phyloP scores from a whole-genome alignment of 2,888 invertebrate genomes.

The Xanthorhoe designata region DNA sequence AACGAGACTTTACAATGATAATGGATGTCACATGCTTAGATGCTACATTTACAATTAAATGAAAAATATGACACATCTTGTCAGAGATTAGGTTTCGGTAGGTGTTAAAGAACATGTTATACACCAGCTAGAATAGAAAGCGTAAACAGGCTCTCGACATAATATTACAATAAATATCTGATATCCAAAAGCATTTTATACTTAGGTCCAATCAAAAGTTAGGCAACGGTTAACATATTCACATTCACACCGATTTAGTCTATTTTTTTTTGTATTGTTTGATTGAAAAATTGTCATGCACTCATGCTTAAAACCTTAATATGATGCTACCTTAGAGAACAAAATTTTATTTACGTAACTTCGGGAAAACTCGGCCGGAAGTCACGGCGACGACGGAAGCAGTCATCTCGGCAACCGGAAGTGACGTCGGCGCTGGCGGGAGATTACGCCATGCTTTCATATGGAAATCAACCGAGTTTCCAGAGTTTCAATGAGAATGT shows the following conservation, averaged over 20 bases:
- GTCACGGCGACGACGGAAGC: conserved; percentile 54
- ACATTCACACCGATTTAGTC: no score
- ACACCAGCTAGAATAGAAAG: no score
- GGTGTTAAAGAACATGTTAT: no score
- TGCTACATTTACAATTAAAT: neutral
- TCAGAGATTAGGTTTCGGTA: no score
- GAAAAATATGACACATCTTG: no score
- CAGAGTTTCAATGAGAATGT: conserved; percentile 35
- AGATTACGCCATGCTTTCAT: conserved; percentile 45
- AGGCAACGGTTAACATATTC: no score
- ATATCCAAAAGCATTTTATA: no score
- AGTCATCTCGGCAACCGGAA: conserved; percentile 58
- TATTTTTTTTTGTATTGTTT: neutral
- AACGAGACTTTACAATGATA: conserved; percentile 7
- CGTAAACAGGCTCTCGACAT: no score
- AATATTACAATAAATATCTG: no score
- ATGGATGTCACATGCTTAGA: neutral
- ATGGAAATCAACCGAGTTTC: conserved; percentile 45
- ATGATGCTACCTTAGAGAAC: neutral
- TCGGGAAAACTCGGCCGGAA: conserved; percentile 55
- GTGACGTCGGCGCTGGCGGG: conserved; percentile 63
- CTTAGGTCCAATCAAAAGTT: no score
- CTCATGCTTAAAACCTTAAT: no score
- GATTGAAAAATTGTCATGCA: neutral
- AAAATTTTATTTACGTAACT: conserved; percentile 11